phyloP scores from a whole-genome alignment of 2,797 vertebrate genomes.

The Coilia nasus region DNA sequence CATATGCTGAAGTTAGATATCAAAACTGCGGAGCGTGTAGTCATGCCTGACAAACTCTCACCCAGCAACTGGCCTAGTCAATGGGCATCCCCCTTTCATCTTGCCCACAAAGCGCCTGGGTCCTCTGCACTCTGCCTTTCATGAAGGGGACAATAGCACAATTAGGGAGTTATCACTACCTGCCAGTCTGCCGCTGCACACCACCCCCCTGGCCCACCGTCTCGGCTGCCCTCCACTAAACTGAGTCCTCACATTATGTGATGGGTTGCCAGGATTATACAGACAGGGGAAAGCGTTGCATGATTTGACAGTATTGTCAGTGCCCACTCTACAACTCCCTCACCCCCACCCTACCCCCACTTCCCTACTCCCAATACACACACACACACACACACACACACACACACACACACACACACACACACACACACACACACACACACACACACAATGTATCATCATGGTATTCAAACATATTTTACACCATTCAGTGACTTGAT shows the following conservation, averaged over 20 bases:
- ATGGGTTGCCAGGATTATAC: neutral
- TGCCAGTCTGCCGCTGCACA: constrained; percentile 35
- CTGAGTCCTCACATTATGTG: neutral
- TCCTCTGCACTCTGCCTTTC: constrained; percentile 20
- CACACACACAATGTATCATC: neutral
- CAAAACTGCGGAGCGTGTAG: constrained; percentile 38
- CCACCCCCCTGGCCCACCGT: neutral
- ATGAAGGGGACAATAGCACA: constrained; percentile 33
- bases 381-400: neutral
- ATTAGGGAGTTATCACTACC: constrained; percentile 37
- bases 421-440: neutral
- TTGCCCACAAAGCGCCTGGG: neutral
- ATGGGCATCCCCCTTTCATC: neutral
- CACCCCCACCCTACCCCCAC: neutral
- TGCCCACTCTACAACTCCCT: neutral
- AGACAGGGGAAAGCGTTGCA: neutral
- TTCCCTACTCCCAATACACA: neutral
- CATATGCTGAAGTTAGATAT: constrained; percentile 59
- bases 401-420: neutral
- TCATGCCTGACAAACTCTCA: constrained; percentile 27
- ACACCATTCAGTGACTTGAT: neutral
- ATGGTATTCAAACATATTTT: neutral
- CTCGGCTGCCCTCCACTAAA: neutral
- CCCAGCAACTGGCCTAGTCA: constrained; percentile 21
- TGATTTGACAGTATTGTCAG: neutral